Evolutionary conservation across 2,797 vertebrate species (phyloP), one percentile per base, ranked within the genome.

Genomic region (Notolepis coatsorum): DNA sequence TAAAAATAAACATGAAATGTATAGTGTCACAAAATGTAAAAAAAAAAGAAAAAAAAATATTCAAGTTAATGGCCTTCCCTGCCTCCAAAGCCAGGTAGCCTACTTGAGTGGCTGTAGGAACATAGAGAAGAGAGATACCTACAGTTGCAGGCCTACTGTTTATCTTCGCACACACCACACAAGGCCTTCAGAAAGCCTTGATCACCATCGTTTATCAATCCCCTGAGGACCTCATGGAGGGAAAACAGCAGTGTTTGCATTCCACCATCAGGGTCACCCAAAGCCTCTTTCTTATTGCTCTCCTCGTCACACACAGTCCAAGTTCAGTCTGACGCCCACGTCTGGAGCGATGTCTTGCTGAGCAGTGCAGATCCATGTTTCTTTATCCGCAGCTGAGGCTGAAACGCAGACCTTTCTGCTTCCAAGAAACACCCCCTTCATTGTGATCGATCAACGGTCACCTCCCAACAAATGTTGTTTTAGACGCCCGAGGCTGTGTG

Each of bases 291-390:
- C 39, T 35, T 62, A 79, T 71, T 62, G 59, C 70, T 69, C 56
- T 67, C 55, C 61, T 65, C 8, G 59, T 80, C 82, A 24, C 45
- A 77, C 57, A 52, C 70, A 60, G 77, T 83, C 81, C 79, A 84
- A 85, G 80, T 85, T 80, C 83, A 87, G 80, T 10, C 1, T 58
- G 73, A 84, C 62, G 70, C 65, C 61, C 61, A 66, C 43, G 76
- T 88, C 81, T 82, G 79, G 73, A 37, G 59, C 69, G 51, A 58
- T 61, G 72, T 77, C 80, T 76, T 80, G 82, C 86, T 89, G 84
- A 88, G 76, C 27, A 2, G 71, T 45, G 50, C 54, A 80, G 84
- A 89, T 92, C 78, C 30, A 88, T 91, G 80, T 67, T 73, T 80
- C 68, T 79, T 82, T 76, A 82, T 85, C 80, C 80, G 75, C 84